A percentile compares a stretch with the other conserved stretches of the same genome.
Conservation (phyloP, 2,888 invertebrate species). For the Eurytoma californica region DNA sequence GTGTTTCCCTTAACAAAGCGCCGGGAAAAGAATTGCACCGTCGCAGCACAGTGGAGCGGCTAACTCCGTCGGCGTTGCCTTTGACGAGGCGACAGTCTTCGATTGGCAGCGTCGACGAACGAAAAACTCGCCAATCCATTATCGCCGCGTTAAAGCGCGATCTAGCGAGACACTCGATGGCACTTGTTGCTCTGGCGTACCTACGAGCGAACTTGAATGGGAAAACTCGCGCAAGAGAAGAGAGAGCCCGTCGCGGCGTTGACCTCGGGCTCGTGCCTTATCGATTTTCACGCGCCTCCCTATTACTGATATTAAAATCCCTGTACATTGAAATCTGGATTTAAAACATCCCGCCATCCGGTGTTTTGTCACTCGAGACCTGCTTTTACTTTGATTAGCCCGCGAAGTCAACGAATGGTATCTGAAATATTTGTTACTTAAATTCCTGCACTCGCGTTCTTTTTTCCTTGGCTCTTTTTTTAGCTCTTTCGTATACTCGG, state of each 20-base stretch:
- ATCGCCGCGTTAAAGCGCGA: constrained; percentile 35
- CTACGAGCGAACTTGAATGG: not conserved
- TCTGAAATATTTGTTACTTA: not conserved
- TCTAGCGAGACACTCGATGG: not conserved
- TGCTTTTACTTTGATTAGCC: not conserved
- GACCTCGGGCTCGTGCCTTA: not conserved
- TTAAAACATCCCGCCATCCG: too few relatives aligned
- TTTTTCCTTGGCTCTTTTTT: not conserved
- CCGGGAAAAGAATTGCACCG: too few relatives aligned
- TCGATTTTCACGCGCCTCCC: not conserved
- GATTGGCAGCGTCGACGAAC: constrained; percentile 7
- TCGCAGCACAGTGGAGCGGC: not conserved
- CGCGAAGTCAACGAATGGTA: not conserved
- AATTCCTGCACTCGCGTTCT: too few relatives aligned
- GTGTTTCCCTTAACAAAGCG: too few relatives aligned
- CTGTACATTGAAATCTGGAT: too few relatives aligned
- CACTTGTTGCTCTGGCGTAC: constrained; percentile 47
- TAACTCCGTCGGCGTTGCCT: not conserved
- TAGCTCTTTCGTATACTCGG: not conserved
- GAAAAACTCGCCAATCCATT: constrained; percentile 4
- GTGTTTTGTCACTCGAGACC: too few relatives aligned
- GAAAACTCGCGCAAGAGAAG: not conserved
- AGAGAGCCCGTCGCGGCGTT: not conserved
- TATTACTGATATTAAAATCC: too few relatives aligned
- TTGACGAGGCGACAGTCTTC: not conserved